A percentile compares a stretch with the other conserved stretches of the same genome.
Evolutionary conservation across 2,888 invertebrate species (phyloP).

Genomic region (Diplolepis rosae): DNA sequence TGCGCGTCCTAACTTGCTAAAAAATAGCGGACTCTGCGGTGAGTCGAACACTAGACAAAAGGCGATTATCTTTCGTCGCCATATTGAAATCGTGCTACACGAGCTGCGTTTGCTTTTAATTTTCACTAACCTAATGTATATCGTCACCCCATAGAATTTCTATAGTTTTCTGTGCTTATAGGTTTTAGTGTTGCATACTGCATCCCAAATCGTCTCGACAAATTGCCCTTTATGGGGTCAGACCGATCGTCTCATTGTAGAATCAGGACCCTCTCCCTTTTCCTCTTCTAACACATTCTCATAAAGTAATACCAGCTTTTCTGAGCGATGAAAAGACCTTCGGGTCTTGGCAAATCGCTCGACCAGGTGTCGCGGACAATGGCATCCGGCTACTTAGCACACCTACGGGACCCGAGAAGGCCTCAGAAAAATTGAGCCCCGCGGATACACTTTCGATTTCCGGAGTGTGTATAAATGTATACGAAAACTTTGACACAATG

Average conservation of each 20-base stretch:
- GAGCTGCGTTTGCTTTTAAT: constrained; percentile 6
- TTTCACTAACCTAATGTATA: background rate
- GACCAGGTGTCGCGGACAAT: constrained; percentile 45
- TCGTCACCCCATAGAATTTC: background rate
- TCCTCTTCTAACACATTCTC: background rate
- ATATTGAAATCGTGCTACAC: constrained; percentile 4
- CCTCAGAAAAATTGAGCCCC: background rate
- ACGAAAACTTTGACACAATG: constrained; percentile 9
- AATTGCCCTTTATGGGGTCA: constrained; percentile 11
- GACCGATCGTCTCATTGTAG: background rate
- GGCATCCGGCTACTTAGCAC: constrained; percentile 43
- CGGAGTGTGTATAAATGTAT: background rate
- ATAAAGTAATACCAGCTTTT: constrained; percentile 7
- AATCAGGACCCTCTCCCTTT: background rate
- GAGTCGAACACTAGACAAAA: constrained; percentile 9
- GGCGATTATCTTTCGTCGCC: background rate
- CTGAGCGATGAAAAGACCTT: background rate
- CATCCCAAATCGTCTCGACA: constrained; percentile 14
- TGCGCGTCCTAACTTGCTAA: background rate
- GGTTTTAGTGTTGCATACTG: background rate
- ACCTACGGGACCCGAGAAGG: constrained; percentile 33
- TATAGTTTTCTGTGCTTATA: background rate
- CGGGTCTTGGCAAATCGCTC: constrained; percentile 8
- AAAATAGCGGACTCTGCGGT: background rate
- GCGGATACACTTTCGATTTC: constrained; percentile 21